Evolutionary conservation across 2,113 vertebrate species (phyloP), one percentile per base, ranked within the genome.

Genomic region (Hyla sarda): DNA sequence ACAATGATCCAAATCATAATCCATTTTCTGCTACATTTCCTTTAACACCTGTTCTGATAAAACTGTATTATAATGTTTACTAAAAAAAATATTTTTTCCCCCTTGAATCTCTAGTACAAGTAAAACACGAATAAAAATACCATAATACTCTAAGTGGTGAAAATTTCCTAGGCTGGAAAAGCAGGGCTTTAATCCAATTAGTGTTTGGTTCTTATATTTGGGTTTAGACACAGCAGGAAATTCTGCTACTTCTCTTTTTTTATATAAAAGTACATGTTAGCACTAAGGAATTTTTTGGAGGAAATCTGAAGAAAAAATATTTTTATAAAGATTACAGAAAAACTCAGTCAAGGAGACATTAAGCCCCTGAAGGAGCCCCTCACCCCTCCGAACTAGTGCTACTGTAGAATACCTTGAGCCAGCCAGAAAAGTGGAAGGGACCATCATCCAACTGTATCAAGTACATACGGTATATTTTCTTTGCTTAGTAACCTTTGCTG

Each of bases 171-270:
- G 17, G 23, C 34, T 71, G 65, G 32, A 69, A 21, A 21, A 19
- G 11, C 1, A 12, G n/a, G 58, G 13, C 30, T 69, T 41, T 71
- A 67, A 82, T 82, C 60, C 80, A 82, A 65, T 82, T 69, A 82
- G 45, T 50, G 4, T 28, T 41, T 14, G 62, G 14, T 69, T 67
- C 19, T 48, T 25, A 67, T 28, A 28, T 82, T 45, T 81, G 52
- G 58, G 30, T 69, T 28, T 82, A 41, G 48, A 71, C 67, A 25
- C 72, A 75, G 72, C 72, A 76, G 73, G 73, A 76, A 76, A 52
- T 74, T n/a, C n/a, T 25, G 72, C 72, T 74, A 74, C 23, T 25
- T 41, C 32, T 41, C 17, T n/a, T 73, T 73, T 19, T 41, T 41
- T 41, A 41, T 41, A 41, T 73, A 73, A 23, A 45, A 2, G 34